These are phyloP conservation scores for Brachystomella parvula DNA, from an alignment of 1,140 invertebrate species.

Conservation along the genomic window DNA sequence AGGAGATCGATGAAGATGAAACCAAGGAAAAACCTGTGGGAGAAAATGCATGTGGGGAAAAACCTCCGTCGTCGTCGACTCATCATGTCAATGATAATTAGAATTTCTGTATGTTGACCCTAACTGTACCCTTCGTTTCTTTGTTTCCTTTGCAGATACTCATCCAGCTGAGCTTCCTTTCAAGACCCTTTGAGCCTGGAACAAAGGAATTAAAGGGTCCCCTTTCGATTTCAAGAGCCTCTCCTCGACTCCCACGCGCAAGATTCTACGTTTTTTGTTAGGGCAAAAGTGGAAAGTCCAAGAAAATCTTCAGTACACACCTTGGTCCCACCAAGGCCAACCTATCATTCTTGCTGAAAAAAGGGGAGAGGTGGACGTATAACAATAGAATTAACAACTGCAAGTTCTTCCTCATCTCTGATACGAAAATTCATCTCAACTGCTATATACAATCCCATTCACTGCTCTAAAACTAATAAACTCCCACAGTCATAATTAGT, in stretches of 20 bases:
- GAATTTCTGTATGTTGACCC: too few relatives aligned
- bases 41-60: too few relatives aligned
- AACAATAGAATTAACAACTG: not conserved
- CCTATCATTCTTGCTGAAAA: not conserved
- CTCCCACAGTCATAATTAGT: not conserved
- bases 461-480: not conserved
- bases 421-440: not conserved
- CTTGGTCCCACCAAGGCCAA: conserved; percentile 3
- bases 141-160: not conserved
- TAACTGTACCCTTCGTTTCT: too few relatives aligned
- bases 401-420: not conserved
- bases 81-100: too few relatives aligned
- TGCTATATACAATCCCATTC: too few relatives aligned
- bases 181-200: not conserved
- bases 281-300: not conserved
- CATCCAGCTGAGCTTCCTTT: too few relatives aligned
- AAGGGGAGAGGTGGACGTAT: not conserved
- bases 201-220: not conserved
- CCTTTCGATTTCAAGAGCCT: not conserved
- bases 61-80: too few relatives aligned
- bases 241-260: not conserved
- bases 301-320: not conserved
- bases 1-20: conserved; percentile 8
- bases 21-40: conserved; percentile 12
- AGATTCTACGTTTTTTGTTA: not conserved